Evolutionary conservation across 2,888 invertebrate species (phyloP).

Genomic region (Syrphus vitripennis): DNA sequence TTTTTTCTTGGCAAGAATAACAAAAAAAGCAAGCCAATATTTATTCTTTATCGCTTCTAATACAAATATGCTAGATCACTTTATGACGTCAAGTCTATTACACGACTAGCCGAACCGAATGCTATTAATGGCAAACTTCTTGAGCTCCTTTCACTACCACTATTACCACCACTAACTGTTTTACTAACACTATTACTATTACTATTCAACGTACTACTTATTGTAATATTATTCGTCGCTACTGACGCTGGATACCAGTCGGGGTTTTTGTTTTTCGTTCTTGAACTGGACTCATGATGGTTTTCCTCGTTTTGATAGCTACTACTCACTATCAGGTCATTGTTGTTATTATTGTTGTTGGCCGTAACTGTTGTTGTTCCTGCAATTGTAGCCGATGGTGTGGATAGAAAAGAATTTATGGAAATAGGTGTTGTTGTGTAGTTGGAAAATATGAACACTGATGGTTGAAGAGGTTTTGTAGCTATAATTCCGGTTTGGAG

Average conservation of each 20-base stretch:
- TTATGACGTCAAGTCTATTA: conserved; percentile 80
- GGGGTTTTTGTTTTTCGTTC: conserved; percentile 54
- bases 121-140: conserved; percentile 75
- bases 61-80: not conserved
- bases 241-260: conserved; percentile 74
- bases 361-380: conserved; percentile 58
- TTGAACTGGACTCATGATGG: conserved; percentile 62
- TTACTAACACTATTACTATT: conserved; percentile 67
- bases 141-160: conserved; percentile 65
- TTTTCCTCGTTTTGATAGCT: conserved; percentile 77
- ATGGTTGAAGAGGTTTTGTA: conserved; percentile 78
- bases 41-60: not conserved
- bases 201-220: conserved; percentile 69
- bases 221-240: conserved; percentile 64
- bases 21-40: not conserved
- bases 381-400: conserved; percentile 46
- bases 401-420: conserved; percentile 42
- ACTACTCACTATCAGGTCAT: conserved; percentile 70
- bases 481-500: conserved; percentile 67
- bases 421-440: conserved; percentile 76
- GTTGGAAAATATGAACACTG: conserved; percentile 79
- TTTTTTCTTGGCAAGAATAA: not conserved
- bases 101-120: conserved; percentile 75
- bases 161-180: conserved; percentile 68
- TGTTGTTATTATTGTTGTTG: conserved; percentile 68